Conservation (phyloP, 35 echinoderm and acorn worm species). For the Apostichopus californicus region DNA sequence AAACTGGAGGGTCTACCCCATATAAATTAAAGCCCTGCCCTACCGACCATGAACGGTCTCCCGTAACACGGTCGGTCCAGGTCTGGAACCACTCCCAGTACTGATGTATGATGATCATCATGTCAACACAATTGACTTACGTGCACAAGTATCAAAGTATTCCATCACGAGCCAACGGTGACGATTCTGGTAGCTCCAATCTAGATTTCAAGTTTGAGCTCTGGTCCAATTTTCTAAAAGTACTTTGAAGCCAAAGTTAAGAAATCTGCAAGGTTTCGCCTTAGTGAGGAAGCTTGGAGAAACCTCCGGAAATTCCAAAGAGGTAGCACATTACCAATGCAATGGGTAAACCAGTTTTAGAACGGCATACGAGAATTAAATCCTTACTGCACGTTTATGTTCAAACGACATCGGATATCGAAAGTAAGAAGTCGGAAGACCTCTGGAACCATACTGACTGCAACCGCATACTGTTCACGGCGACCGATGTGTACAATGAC, state of each 20-base stretch:
- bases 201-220: not conserved
- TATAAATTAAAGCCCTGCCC: no score
- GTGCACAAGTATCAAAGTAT: not conserved
- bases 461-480: constrained; percentile 11
- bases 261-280: not conserved
- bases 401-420: not conserved
- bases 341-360: not conserved
- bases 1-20: no score
- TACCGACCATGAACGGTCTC: no score
- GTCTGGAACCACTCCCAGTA: not conserved
- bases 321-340: not conserved
- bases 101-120: not conserved
- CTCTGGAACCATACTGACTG: not conserved
- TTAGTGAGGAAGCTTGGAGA: not conserved
- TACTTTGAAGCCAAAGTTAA: not conserved
- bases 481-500: constrained; percentile 5
- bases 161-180: not conserved
- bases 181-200: not conserved
- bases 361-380: not conserved
- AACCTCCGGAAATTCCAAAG: not conserved
- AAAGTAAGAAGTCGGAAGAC: not conserved
- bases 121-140: not conserved
- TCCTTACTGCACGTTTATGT: constrained; percentile 23
- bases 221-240: not conserved
- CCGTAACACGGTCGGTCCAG: no score